Base-by-base conservation (phyloP, 2,797 vertebrate genomes). In the Vespertilio murinus region DNA sequence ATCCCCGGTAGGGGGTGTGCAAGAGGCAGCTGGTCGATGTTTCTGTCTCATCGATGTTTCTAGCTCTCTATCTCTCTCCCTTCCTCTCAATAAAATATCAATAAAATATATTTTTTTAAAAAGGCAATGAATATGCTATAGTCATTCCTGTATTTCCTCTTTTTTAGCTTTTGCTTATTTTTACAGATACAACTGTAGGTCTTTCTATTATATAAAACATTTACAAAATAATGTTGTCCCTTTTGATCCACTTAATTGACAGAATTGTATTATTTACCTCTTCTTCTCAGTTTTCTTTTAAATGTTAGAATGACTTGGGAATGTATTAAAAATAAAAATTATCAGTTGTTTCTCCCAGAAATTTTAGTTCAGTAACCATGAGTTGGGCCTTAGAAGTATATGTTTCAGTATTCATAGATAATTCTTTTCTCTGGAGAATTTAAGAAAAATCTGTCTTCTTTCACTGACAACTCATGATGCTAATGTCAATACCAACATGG, bases 401-500 rank as follows among this genome's bases (percentile, higher is more conserved):
- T 30, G 18, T 17, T 75, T 11, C 9, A 40, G 40, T 71, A 45
- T 42, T 28, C 7, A 71, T 1, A 47, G 25, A 65, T 59, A 30
- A 56, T 40, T n/a, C 4, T 17, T 70, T 75, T 80, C 45, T 33
- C 9, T 22, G 30, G 6, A 16, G 25, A 69, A 54, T 25, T 54
- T 14, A 56, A 30, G 17, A 14, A 49, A 83, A 88, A 8, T 8
- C 9, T 73, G 9, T 1, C 64, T 5, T 1, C 35, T 47, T 61
- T 73, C 64, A 38, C 6, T 65, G 38, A 67, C 5, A 28, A 49
- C 30, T 59, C 23, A 38, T 22, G n/a, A n/a, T n/a, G n/a, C n/a
- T n/a, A n/a, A n/a, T n/a, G n/a, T n/a, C n/a, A 42, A 30, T n/a
- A 30, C 5, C 13, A 65, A 10, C 23, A 9, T 3, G 0, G 1